Evolutionary conservation across 92 coral and sea anemone genomes (phyloP), one percentile per base, ranked within the genome.

Genomic region (Epizoanthus stellaris): DNA sequence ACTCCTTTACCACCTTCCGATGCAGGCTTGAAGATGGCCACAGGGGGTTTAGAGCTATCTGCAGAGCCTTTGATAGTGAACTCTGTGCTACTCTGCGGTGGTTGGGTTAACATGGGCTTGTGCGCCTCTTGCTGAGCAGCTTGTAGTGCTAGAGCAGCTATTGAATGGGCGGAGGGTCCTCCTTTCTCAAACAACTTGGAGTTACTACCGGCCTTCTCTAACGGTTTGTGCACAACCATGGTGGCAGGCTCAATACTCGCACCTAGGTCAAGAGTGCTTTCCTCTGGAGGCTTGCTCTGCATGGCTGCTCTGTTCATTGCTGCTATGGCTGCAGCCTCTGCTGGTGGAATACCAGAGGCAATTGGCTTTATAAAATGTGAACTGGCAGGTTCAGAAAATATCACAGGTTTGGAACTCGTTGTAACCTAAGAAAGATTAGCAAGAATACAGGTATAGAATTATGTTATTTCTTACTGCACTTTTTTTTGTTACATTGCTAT

Each of bases 211-310:
- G 71, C 15, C 25, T 43, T 25, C 16, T 58, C 83, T 13, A 64
- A 11, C 19, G 83, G 83, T 79, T 79, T 79, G 19, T 79, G 83
- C 10, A 79, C 42, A 12, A 79, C 21, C 83, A 79, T 79, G n/a
- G 73, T 79, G 38, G 83, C 83, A 9, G 83, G 83, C 71, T 79
- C 83, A 21, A 79, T 79, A 23, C 83, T 79, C 14, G 83, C 83
- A 40, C 83, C 83, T 10, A 79, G 73, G 72, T 79, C 83, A 45
- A 79, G 72, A 36, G 42, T 45, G 71, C 83, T 79, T 63, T 79
- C 72, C 53, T 42, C 73, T 9, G 60, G 71, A 39, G 83, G 60
- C 17, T 45, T 79, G 21, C 39, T 64, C 43, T 79, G 71, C 13
- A n/a, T 19, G 47, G 83, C 72, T 63, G 59, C 72, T 39, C 83